Conservation (phyloP, 1,140 invertebrate species). For the Panulirus ornatus region DNA sequence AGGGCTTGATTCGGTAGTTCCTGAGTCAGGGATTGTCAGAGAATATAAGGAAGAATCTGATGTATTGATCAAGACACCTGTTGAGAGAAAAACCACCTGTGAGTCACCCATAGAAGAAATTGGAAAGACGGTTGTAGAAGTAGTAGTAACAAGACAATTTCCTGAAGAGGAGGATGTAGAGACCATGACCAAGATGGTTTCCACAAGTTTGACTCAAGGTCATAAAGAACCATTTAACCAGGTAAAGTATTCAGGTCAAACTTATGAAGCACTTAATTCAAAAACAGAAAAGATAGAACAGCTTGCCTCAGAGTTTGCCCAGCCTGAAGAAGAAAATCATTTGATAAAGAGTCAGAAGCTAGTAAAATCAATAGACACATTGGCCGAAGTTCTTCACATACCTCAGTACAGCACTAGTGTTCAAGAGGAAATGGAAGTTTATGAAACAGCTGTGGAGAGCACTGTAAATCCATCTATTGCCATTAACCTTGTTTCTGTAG, state of each 20-base stretch:
- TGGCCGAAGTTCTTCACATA: background rate
- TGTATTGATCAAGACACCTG: background rate
- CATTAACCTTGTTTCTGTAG: conserved; percentile 24
- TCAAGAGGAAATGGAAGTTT: conserved; percentile 20
- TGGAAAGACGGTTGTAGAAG: conserved; percentile 3
- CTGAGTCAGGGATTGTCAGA: background rate
- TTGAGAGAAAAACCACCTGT: background rate
- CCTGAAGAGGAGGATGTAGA: conserved; percentile 14
- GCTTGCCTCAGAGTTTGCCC: background rate
- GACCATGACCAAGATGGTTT: background rate
- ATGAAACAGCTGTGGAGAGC: conserved; percentile 21
- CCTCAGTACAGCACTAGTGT: conserved; percentile 32
- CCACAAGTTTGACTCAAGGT: background rate
- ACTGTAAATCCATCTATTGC: conserved; percentile 1
- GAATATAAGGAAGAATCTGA: background rate
- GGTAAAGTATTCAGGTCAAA: background rate
- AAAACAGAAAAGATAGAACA: background rate
- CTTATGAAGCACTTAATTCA: background rate
- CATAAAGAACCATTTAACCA: background rate
- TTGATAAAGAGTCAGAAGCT: background rate
- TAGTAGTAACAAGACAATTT: background rate
- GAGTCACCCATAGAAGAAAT: conserved; percentile 18
- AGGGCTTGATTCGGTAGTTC: background rate
- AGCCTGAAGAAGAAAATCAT: background rate
- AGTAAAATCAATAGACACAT: background rate